phyloP scores from a whole-genome alignment of 2,113 vertebrate genomes.

The Mixornis gularis region DNA sequence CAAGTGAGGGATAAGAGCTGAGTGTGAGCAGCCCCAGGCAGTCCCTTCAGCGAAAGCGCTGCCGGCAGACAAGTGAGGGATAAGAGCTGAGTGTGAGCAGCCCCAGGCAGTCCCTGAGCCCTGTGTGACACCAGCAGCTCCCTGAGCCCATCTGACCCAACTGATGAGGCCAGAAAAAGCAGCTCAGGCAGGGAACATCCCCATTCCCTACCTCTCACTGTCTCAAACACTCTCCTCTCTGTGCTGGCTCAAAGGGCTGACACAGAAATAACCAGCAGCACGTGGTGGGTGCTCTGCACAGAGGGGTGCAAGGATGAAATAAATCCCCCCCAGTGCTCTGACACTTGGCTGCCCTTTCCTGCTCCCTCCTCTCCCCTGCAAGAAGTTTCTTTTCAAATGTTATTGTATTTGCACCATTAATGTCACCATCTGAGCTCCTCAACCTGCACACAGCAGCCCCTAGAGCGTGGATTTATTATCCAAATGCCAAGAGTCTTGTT shows the following conservation, averaged over 20 bases:
- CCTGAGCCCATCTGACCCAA: accelerated
- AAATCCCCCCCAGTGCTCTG: not conserved
- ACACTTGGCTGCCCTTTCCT: conserved; percentile 1
- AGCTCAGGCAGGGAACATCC: not conserved
- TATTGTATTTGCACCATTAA: not conserved
- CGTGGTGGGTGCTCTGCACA: accelerated
- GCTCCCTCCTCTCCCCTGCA: not conserved
- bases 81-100: too few relatives aligned
- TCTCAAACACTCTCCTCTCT: accelerated
- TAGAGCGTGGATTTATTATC: conserved; percentile 3
- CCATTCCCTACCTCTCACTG: not conserved
- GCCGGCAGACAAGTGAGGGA: not conserved
- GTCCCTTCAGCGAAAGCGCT: too few relatives aligned
- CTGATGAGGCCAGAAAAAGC: not conserved
- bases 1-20: too few relatives aligned
- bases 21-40: too few relatives aligned
- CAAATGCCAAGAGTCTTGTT: conserved; percentile 60
- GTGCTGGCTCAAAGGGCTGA: not conserved
- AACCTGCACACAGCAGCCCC: not conserved
- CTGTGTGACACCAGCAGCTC: accelerated
- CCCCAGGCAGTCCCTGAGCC: not conserved
- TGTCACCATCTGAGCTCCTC: not conserved
- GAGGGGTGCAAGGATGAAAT: not conserved
- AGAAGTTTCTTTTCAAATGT: conserved; percentile 12
- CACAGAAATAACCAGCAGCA: accelerated